Conservation (phyloP, 23 tunicate species). For the Ascidia mentula region DNA sequence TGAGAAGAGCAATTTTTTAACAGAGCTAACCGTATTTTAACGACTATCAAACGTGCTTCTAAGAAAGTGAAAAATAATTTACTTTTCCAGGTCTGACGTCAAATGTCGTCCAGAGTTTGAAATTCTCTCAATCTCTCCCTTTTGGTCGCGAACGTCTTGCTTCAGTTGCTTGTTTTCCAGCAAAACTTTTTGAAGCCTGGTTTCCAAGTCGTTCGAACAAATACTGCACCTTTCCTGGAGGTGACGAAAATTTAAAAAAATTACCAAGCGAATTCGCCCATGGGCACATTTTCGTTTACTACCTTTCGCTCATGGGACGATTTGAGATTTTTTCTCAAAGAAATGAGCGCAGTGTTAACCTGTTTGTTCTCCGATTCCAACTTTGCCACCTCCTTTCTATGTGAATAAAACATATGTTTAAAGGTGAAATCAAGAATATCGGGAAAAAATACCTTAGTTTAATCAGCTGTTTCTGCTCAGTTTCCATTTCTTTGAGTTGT, state of each 20-base stretch:
- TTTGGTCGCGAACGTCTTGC: neutral
- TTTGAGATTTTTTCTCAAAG: neutral
- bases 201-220: neutral
- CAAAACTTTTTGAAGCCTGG: neutral
- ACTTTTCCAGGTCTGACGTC: neutral
- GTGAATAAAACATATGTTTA: neutral
- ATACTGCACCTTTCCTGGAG: neutral
- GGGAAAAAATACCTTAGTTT: neutral
- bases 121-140: too few relatives aligned
- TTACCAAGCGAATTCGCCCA: neutral
- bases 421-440: neutral
- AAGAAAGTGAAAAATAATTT: too few relatives aligned
- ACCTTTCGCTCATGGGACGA: neutral
- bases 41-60: too few relatives aligned
- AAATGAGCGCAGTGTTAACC: neutral
- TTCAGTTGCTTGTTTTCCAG: neutral
- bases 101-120: too few relatives aligned
- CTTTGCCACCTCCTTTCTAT: neutral
- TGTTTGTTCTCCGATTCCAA: neutral
- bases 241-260: neutral
- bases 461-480: too few relatives aligned
- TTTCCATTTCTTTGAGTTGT: too few relatives aligned
- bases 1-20: too few relatives aligned
- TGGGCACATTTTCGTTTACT: neutral
- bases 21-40: too few relatives aligned